These are phyloP conservation scores for Schizothorax lantsangensis DNA, from an alignment of 2,797 vertebrate species.

Conservation along the genomic window DNA sequence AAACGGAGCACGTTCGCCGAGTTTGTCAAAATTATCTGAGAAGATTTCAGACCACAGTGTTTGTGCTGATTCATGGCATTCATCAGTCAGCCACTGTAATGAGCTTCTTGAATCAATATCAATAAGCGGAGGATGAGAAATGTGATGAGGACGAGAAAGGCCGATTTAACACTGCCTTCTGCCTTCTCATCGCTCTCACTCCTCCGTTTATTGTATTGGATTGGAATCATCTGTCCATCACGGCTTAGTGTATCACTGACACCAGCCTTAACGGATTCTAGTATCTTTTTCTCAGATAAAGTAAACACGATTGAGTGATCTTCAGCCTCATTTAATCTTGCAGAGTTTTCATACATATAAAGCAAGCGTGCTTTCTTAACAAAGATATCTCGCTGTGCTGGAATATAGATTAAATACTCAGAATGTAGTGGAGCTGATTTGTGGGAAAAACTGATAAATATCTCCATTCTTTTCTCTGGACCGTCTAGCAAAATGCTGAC, in stretches of 20 bases:
- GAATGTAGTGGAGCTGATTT: conserved; percentile 19
- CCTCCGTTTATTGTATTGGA: conserved; percentile 28
- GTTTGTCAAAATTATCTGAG: conserved; percentile 51
- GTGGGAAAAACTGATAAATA: conserved; percentile 14
- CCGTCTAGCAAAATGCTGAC: conserved; percentile 49
- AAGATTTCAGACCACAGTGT: conserved; percentile 48
- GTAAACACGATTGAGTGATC: conserved; percentile 18
- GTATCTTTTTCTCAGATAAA: conserved; percentile 20
- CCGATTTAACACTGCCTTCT: conserved; percentile 48
- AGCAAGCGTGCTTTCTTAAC: conserved; percentile 12
- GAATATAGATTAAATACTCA: conserved; percentile 17
- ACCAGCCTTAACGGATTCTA: conserved; percentile 23
- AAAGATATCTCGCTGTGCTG: conserved; percentile 32
- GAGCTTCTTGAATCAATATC: conserved; percentile 63
- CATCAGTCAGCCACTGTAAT: conserved; percentile 57
- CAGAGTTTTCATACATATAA: conserved; percentile 40
- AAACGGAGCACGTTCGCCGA: conserved; percentile 26
- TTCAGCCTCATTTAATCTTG: conserved; percentile 26
- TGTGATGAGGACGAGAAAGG: conserved; percentile 57
- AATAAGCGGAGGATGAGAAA: conserved; percentile 59
- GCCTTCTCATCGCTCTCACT: conserved; percentile 40
- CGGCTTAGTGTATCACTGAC: conserved; percentile 42
- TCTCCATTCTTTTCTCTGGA: background rate
- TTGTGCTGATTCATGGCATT: conserved; percentile 56
- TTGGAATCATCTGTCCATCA: conserved; percentile 50